Conservation (phyloP, 2,888 invertebrate genomes). For the Drosophila meridiana region DNA sequence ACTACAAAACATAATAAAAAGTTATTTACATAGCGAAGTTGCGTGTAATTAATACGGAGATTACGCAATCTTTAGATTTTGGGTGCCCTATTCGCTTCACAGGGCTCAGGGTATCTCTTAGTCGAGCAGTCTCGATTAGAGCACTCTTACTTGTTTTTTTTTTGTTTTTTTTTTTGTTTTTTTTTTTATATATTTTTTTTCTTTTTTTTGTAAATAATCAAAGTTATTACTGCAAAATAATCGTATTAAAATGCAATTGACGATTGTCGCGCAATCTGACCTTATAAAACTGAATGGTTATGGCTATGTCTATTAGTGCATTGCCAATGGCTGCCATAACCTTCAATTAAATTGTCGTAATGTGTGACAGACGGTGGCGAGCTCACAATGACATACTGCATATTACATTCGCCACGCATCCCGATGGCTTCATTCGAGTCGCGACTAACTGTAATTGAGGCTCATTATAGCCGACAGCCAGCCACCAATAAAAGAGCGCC, state of each 20-base stretch:
- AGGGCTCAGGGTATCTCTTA: too few relatives aligned
- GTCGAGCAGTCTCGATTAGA: too few relatives aligned
- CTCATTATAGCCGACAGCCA: slow-evolving; percentile 36
- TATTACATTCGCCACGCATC: slow-evolving; percentile 3
- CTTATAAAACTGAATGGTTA: slow-evolving; percentile 43
- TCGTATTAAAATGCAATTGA: slow-evolving; percentile 42
- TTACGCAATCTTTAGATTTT: too few relatives aligned
- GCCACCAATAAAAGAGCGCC: slow-evolving; percentile 11
- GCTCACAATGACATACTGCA: slow-evolving; percentile 4
- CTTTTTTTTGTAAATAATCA: too few relatives aligned
- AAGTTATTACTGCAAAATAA: slow-evolving; percentile 11
- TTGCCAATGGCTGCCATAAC: slow-evolving; percentile 27
- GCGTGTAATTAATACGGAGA: too few relatives aligned
- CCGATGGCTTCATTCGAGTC: slow-evolving; percentile 20
- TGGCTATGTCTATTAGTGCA: slow-evolving; percentile 18
- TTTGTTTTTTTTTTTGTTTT: too few relatives aligned
- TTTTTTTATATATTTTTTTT: too few relatives aligned
- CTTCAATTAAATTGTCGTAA: slow-evolving; percentile 47
- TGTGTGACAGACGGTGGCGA: slow-evolving; percentile 15
- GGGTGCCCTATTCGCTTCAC: too few relatives aligned
- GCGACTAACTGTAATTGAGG: slow-evolving; percentile 36
- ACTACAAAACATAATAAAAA: too few relatives aligned
- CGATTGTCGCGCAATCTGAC: slow-evolving; percentile 25
- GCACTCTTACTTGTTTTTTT: too few relatives aligned
- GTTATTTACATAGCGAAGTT: too few relatives aligned